A percentile compares a stretch with the other conserved stretches of the same genome.
These are phyloP conservation scores for Hydrotaea cyrtoneurina DNA, from an alignment of 2,888 invertebrate species.

Conservation along the genomic window DNA sequence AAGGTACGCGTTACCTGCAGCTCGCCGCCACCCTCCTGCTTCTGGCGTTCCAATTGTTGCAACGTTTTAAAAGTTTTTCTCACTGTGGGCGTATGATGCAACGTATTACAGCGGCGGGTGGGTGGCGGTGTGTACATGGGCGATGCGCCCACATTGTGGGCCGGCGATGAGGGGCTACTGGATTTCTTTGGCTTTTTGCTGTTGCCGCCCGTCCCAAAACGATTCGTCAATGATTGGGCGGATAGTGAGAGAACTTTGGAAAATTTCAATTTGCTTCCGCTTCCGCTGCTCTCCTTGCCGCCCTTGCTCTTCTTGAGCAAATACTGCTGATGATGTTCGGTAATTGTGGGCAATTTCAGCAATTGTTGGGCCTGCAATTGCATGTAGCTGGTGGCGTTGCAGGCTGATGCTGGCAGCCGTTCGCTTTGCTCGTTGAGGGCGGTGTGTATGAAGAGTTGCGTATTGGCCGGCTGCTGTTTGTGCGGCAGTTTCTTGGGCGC, in stretches of 20 bases:
- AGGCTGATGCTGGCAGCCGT: slow-evolving; percentile 46
- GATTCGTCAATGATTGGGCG: slow-evolving; percentile 74
- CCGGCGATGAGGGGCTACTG: slow-evolving; percentile 74
- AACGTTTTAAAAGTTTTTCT: slow-evolving; percentile 78
- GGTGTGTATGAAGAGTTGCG: slow-evolving; percentile 58
- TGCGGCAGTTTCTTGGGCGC: slow-evolving; percentile 43
- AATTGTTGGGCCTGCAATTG: slow-evolving; percentile 76
- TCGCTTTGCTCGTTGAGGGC: slow-evolving; percentile 51
- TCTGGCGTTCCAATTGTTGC: slow-evolving; percentile 77
- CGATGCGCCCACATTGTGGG: slow-evolving; percentile 74
- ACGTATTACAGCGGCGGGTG: slow-evolving; percentile 77
- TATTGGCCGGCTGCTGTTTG: slow-evolving; percentile 66
- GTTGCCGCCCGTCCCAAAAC: slow-evolving; percentile 50
- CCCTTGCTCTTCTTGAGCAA: slow-evolving; percentile 59
- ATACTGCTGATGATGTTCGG: slow-evolving; percentile 76
- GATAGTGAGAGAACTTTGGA: slow-evolving; percentile 76
- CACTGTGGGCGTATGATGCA: slow-evolving; percentile 77
- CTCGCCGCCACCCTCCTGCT: slow-evolving; percentile 67
- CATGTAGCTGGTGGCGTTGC: slow-evolving; percentile 71
- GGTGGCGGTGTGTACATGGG: slow-evolving; percentile 79
- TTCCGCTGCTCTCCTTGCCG: slow-evolving; percentile 59
- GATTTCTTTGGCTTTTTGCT: slow-evolving; percentile 46
- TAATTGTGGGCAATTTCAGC: slow-evolving; percentile 78
- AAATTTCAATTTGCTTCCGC: slow-evolving; percentile 72
- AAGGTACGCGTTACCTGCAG: slow-evolving; percentile 66